Conservation (phyloP, 1,140 invertebrate species). For the Ceratoteleas bidentatus region DNA sequence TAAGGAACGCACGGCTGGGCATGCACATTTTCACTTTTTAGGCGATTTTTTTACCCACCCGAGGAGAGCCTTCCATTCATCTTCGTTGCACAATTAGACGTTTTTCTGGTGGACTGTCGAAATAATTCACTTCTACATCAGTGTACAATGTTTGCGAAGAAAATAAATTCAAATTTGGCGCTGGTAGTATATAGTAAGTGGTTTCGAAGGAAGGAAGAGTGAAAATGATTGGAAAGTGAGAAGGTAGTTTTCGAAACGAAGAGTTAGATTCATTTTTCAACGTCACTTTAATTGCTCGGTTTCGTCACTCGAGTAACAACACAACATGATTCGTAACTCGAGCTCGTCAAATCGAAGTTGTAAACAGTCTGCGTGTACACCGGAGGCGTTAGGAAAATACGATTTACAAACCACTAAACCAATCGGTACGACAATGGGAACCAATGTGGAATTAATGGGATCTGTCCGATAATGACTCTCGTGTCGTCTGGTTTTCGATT, state of each 20-base stretch:
- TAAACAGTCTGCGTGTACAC: conserved; percentile 20
- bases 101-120: too few species aligned
- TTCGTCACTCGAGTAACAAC: conserved; percentile 4
- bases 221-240: too few species aligned
- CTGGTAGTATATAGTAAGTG: neutral
- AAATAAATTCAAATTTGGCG: neutral
- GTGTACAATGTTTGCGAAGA: neutral
- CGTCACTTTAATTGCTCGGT: neutral
- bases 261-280: too few species aligned
- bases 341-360: conserved; percentile 17
- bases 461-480: conserved; percentile 25
- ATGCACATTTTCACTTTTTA: conserved; percentile 19
- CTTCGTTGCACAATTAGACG: too few species aligned
- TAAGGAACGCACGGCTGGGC: conserved; percentile 43
- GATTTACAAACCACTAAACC: conserved; percentile 30
- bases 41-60: neutral
- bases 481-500: conserved; percentile 16
- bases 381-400: conserved; percentile 28
- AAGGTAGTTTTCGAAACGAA: too few species aligned
- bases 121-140: too few species aligned
- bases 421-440: conserved; percentile 36
- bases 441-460: conserved; percentile 37
- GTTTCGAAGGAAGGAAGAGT: neutral
- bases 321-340: conserved; percentile 12
- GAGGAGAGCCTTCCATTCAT: too few species aligned